Evolutionary conservation across 2,888 invertebrate genomes (phyloP).

Genomic region (Nebria salina): DNA sequence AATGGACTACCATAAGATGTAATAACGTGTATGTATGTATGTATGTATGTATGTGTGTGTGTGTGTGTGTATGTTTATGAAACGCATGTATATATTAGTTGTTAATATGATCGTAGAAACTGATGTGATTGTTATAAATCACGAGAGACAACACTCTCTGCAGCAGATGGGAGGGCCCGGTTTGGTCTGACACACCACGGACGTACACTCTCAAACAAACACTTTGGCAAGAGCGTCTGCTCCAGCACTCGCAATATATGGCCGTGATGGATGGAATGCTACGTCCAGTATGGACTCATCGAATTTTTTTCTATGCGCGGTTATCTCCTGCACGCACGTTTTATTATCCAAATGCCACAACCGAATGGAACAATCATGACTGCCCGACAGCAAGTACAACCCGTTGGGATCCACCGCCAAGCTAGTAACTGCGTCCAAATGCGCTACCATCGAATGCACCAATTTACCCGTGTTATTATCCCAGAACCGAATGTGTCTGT

Average conservation of each 20-base stretch:
- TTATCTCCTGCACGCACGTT: slow-evolving; percentile 99
- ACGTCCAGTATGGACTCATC: slow-evolving; percentile 99
- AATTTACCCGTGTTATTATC: slow-evolving; percentile 94
- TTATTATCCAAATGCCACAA: slow-evolving; percentile 99
- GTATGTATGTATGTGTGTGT: background rate
- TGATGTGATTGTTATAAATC: background rate
- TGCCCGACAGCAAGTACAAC: slow-evolving; percentile 96
- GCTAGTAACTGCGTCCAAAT: slow-evolving; percentile 97
- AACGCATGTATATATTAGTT: slow-evolving; percentile 5
- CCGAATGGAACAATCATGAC: slow-evolving; percentile 98
- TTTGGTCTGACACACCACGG: background rate
- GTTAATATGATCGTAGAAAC: background rate
- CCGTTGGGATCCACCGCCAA: slow-evolving; percentile 99
- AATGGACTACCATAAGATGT: slow-evolving; percentile 2
- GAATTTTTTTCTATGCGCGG: slow-evolving; percentile 99
- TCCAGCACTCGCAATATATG: slow-evolving; percentile 98
- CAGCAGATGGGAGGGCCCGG: slow-evolving; percentile 31
- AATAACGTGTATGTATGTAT: slow-evolving; percentile 2
- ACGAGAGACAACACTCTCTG: slow-evolving; percentile 40
- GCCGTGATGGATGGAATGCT: slow-evolving; percentile 98
- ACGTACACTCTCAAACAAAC: slow-evolving; percentile 76
- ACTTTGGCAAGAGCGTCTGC: slow-evolving; percentile 99
- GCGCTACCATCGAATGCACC: slow-evolving; percentile 98
- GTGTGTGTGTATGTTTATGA: background rate
- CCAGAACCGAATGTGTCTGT: slow-evolving; percentile 98